A percentile compares a stretch with the other conserved stretches of the same genome.
Evolutionary conservation across 2,888 invertebrate genomes (phyloP).

Genomic region (Amblyjoppa proteus): DNA sequence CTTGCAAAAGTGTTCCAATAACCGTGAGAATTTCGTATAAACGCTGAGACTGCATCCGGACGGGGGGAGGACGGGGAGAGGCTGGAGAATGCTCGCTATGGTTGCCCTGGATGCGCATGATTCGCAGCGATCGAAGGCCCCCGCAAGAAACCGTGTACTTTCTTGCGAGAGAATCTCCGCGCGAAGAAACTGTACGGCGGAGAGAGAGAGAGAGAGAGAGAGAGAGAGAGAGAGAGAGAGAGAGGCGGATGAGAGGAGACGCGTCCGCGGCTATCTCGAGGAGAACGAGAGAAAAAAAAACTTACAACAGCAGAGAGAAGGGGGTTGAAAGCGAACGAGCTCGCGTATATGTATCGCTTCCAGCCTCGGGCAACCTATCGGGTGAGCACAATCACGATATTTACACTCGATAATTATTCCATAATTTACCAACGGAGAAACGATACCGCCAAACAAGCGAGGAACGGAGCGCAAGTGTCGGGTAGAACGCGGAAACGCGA

Average conservation of each 20-base stretch:
- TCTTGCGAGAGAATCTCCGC: conserved; percentile 65
- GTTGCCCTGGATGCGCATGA: conserved; percentile 71
- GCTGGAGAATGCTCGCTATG: conserved; percentile 64
- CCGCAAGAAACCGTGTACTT: conserved; percentile 68
- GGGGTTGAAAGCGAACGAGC: conserved; percentile 46
- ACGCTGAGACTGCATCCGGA: conserved; percentile 63
- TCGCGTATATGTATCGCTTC: conserved; percentile 42
- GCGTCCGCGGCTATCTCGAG: conserved; percentile 8
- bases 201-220: conserved; percentile 34
- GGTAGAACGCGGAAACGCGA: conserved; percentile 15
- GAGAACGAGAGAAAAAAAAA: conserved; percentile 18
- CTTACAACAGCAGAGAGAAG: conserved; percentile 6
- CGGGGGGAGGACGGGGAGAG: conserved; percentile 43
- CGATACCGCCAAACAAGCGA: conserved; percentile 40
- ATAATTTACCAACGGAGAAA: conserved; percentile 60
- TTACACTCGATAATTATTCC: conserved; percentile 68
- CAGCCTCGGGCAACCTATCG: conserved; percentile 57
- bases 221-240: conserved; percentile 21
- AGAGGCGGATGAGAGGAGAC: conserved; percentile 31
- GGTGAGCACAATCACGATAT: conserved; percentile 65
- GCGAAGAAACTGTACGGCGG: conserved; percentile 53
- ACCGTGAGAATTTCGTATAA: conserved; percentile 70
- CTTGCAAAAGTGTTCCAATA: conserved; percentile 37
- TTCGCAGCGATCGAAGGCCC: conserved; percentile 65
- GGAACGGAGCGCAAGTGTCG: conserved; percentile 15